phyloP scores from a whole-genome alignment of 2,888 invertebrate species.

The Hypselothyrea guttata region DNA sequence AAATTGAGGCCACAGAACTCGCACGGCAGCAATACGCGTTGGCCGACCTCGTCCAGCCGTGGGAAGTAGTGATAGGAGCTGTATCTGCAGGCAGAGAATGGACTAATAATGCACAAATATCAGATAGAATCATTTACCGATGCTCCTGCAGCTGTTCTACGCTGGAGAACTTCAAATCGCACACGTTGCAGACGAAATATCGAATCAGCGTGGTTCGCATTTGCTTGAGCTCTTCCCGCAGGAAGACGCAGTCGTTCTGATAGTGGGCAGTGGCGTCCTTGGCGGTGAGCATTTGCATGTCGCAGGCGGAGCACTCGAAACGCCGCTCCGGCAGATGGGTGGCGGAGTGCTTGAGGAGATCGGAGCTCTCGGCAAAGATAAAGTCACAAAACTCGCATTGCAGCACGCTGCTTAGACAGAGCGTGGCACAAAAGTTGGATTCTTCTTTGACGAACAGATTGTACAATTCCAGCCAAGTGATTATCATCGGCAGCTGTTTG shows the following conservation, averaged over 20 bases:
- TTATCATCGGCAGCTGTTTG: constrained; percentile 7
- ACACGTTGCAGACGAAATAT: constrained; percentile 81
- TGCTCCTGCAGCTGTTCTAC: constrained; percentile 80
- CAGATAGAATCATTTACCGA: constrained; percentile 67
- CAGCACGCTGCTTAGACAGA: constrained; percentile 80
- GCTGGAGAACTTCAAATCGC: constrained; percentile 78
- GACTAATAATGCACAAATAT: background rate
- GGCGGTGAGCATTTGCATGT: constrained; percentile 82
- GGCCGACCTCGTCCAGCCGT: constrained; percentile 62
- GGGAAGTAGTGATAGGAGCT: constrained; percentile 80
- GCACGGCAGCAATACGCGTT: constrained; percentile 74
- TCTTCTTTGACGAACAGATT: too few species aligned
- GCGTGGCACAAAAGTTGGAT: constrained; percentile 42
- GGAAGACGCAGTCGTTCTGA: constrained; percentile 82
- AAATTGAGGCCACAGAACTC: constrained; percentile 80
- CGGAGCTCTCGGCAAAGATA: constrained; percentile 83
- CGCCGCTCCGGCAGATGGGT: constrained; percentile 76
- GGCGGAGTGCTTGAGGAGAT: constrained; percentile 80
- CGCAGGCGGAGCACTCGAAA: constrained; percentile 82
- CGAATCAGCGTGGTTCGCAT: constrained; percentile 64
- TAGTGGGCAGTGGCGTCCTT: constrained; percentile 84
- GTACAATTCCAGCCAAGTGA: too few species aligned
- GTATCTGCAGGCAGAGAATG: constrained; percentile 59
- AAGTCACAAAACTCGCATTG: constrained; percentile 86
- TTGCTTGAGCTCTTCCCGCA: constrained; percentile 74